phyloP scores from a whole-genome alignment of 2,113 vertebrate genomes.

The Dissostichus mawsoni region DNA sequence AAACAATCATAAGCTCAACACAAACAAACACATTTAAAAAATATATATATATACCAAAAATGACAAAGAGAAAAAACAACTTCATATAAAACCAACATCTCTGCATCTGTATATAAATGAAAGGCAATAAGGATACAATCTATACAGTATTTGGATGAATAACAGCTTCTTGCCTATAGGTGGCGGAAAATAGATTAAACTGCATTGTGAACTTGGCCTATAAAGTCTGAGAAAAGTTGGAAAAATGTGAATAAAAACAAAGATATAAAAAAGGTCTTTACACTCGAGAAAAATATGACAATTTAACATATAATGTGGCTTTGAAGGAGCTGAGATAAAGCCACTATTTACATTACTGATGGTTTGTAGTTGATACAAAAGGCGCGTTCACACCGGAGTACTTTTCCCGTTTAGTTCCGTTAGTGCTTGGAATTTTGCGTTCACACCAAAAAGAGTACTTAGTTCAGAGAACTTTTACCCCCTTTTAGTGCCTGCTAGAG shows the following conservation, averaged over 20 bases:
- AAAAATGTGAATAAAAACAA: not conserved
- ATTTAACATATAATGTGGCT: not conserved
- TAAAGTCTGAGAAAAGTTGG: not conserved
- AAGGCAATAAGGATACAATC: not conserved
- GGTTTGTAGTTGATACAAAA: not conserved
- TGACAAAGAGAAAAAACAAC: not conserved
- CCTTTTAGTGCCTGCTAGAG: no score
- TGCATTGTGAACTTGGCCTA: not conserved
- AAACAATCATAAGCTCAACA: slow-evolving; percentile 19
- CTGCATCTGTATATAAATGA: slow-evolving; percentile 24
- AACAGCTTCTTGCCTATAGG: slow-evolving; percentile 12
- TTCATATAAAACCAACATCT: slow-evolving; percentile 23
- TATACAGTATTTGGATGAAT: slow-evolving; percentile 22
- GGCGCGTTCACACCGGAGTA: no score
- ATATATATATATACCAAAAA: slow-evolving; percentile 33
- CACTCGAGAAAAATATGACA: slow-evolving; percentile 6
- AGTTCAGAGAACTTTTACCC: no score
- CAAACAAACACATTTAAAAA: slow-evolving; percentile 29
- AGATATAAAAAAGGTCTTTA: not conserved
- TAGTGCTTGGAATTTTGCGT: no score
- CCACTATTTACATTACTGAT: not conserved
- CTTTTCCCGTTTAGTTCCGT: no score
- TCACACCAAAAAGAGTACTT: no score
- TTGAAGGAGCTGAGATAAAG: not conserved
- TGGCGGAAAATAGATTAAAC: slow-evolving; percentile 6